Conservation (phyloP, 2,113 vertebrate species). For the Mesocricetus auratus region DNA sequence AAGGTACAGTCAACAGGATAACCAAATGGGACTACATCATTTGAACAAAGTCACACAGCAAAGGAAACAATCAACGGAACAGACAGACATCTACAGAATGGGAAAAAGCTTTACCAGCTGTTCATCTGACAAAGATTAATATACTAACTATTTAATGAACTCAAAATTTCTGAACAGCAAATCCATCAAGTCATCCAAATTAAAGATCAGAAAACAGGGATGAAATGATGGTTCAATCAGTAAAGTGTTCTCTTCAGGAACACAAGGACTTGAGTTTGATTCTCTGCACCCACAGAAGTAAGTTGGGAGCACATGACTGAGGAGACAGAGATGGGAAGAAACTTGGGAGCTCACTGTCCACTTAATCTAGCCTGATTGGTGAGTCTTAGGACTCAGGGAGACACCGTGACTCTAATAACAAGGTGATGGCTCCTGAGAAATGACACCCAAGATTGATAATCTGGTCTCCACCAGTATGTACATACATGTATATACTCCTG, state of each 20-base stretch:
- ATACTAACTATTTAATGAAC: not conserved
- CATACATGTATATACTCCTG: not conserved
- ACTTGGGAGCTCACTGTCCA: not conserved
- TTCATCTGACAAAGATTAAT: not conserved
- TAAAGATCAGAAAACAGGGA: not conserved
- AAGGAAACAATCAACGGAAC: not conserved
- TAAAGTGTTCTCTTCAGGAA: not conserved
- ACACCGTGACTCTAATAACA: not conserved
- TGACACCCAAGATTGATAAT: not conserved
- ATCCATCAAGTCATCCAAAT: not conserved
- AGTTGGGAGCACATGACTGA: not conserved
- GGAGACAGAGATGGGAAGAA: not conserved
- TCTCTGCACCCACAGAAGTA: not conserved
- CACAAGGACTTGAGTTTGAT: not conserved
- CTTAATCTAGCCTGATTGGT: not conserved
- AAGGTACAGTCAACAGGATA: not conserved
- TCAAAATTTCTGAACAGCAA: not conserved
- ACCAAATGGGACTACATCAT: not conserved
- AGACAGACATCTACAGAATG: not conserved
- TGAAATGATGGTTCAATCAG: not conserved
- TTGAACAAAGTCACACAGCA: not conserved
- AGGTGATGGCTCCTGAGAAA: no score
- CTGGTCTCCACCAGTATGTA: not conserved
- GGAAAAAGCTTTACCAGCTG: not conserved
- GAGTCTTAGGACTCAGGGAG: not conserved